phyloP scores from a whole-genome alignment of 2,797 vertebrate species.

The Amphiprion clarkii region DNA sequence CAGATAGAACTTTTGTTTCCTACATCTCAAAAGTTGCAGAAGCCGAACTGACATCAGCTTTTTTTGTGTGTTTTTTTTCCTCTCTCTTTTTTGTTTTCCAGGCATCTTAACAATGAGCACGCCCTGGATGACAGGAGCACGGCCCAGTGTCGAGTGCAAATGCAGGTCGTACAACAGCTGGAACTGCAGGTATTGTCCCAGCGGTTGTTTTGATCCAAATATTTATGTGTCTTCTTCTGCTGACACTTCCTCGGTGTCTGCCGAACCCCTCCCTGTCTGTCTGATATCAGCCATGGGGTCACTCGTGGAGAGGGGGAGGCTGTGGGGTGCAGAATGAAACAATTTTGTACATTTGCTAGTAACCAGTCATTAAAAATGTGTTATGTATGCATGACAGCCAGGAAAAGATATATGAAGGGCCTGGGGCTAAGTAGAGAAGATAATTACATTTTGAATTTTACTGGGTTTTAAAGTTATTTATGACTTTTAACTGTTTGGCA shows the following conservation, averaged over 20 bases:
- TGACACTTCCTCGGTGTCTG: conserved; percentile 56
- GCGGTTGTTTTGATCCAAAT: conserved; percentile 73
- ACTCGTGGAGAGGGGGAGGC: conserved; percentile 65
- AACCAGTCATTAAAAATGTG: conserved; percentile 94
- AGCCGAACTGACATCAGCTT: conserved; percentile 47
- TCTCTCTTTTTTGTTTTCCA: conserved; percentile 77
- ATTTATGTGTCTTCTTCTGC: conserved; percentile 69
- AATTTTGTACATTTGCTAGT: conserved; percentile 94
- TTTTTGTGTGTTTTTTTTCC: conserved; percentile 14
- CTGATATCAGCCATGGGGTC: conserved; percentile 72
- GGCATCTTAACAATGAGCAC: conserved; percentile 99
- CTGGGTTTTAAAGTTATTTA: conserved; percentile 99
- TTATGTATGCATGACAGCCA: conserved; percentile 97
- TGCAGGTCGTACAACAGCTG: conserved; percentile 99
- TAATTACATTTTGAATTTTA: conserved; percentile 99
- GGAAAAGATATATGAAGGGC: conserved; percentile 96
- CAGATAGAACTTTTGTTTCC: conserved; percentile 49
- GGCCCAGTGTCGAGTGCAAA: conserved; percentile 99
- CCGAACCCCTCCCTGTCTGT: conserved; percentile 47
- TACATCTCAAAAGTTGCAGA: conserved; percentile 48
- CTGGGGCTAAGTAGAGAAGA: conserved; percentile 97
- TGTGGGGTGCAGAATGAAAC: conserved; percentile 76
- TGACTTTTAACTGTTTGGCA: conserved; percentile 96
- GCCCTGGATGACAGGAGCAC: conserved; percentile 99
- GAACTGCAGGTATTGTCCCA: conserved; percentile 96